These are phyloP conservation scores for Oxytorus armatus DNA, from an alignment of 2,888 invertebrate genomes.

Conservation along the genomic window DNA sequence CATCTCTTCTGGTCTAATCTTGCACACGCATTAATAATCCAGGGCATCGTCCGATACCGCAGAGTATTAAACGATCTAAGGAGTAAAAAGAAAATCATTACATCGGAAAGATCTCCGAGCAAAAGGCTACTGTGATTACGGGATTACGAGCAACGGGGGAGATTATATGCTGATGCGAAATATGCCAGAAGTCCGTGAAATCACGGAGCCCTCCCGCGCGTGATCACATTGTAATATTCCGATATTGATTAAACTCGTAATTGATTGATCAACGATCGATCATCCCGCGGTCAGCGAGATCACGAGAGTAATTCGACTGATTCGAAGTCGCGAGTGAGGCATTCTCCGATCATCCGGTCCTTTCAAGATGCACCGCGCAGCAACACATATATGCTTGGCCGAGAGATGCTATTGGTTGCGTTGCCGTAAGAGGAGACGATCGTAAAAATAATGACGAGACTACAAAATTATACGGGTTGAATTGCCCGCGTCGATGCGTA, in stretches of 20 bases:
- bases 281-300: constrained; percentile 22
- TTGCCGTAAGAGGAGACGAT: constrained; percentile 13
- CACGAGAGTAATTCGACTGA: constrained; percentile 27
- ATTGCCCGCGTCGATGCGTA: constrained; percentile 42
- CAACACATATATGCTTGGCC: too few relatives aligned
- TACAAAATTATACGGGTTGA: constrained; percentile 51
- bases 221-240: constrained; percentile 18
- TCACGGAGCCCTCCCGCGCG: background rate
- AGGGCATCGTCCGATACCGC: too few relatives aligned
- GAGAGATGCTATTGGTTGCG: background rate
- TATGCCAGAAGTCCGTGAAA: background rate
- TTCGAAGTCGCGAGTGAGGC: constrained; percentile 19
- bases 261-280: constrained; percentile 64
- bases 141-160: constrained; percentile 16
- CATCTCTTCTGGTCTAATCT: too few relatives aligned
- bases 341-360: constrained; percentile 5
- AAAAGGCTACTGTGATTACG: constrained; percentile 61
- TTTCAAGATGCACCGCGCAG: constrained; percentile 5
- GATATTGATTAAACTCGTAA: constrained; percentile 65
- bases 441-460: constrained; percentile 46
- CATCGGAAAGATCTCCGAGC: constrained; percentile 60
- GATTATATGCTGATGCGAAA: background rate
- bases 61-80: too few relatives aligned
- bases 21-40: too few relatives aligned
- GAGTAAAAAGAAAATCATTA: constrained; percentile 60